phyloP scores from a whole-genome alignment of 2,797 vertebrate species.

The Gouania willdenowi region DNA sequence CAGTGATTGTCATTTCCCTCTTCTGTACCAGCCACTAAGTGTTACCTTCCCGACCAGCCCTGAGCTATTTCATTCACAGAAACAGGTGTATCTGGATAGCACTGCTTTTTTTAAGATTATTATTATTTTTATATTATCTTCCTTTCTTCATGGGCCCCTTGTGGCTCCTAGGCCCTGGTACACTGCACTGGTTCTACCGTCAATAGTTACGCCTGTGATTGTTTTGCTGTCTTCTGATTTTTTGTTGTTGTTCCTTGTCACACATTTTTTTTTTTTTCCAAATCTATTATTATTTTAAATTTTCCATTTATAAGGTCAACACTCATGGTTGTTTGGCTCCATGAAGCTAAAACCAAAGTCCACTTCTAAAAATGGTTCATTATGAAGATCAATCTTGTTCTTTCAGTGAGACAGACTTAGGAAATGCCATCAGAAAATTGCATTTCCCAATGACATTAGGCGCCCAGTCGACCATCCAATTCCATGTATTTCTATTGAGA shows the following conservation, averaged over 20 bases:
- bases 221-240: too few species aligned
- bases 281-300: conserved; percentile 43
- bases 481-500: conserved; percentile 96
- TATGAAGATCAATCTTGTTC: conserved; percentile 93
- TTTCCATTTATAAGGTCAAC: conserved; percentile 68
- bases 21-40: too few species aligned
- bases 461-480: conserved; percentile 93
- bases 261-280: conserved; percentile 34
- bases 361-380: conserved; percentile 94
- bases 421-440: conserved; percentile 98
- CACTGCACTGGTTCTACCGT: too few species aligned
- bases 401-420: conserved; percentile 90
- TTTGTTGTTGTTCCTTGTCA: conserved; percentile 5
- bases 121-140: too few species aligned
- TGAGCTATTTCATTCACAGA: too few species aligned
- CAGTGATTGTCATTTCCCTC: too few species aligned
- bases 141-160: too few species aligned
- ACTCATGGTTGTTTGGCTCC: conserved; percentile 68
- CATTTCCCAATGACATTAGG: conserved; percentile 97
- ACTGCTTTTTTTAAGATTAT: too few species aligned
- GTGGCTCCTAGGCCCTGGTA: too few species aligned
- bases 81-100: too few species aligned
- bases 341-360: conserved; percentile 73
- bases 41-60: too few species aligned
- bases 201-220: too few species aligned